A percentile compares a stretch with the other conserved stretches of the same genome.
Conservation (phyloP, 2,888 invertebrate species). For the Agriopis marginaria region DNA sequence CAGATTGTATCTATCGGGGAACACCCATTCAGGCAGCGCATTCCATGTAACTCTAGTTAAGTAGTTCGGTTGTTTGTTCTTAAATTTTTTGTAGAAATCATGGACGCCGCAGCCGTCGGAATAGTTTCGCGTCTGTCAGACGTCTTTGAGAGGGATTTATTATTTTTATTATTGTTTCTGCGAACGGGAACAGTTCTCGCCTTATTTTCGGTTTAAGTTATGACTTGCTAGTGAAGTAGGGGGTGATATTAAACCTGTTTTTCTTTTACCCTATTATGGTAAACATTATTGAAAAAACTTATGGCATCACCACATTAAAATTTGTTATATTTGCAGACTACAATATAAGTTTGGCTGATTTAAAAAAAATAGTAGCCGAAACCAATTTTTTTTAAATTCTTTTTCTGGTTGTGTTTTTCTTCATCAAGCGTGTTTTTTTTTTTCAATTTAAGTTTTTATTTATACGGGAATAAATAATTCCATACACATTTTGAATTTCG, state of each 20-base stretch:
- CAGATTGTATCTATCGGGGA: no score
- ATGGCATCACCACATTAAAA: background rate
- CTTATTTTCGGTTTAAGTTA: conserved; percentile 70
- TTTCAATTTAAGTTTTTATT: no score
- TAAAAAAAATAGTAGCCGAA: no score
- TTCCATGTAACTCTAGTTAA: no score
- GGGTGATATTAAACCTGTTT: conserved; percentile 64
- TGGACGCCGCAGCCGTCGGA: conserved; percentile 65
- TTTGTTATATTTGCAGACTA: no score
- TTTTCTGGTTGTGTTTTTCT: no score
- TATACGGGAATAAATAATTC: no score
- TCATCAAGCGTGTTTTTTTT: no score
- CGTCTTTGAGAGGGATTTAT: conserved; percentile 83
- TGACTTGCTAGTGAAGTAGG: conserved; percentile 64
- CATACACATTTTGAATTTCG: no score
- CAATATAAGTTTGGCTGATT: no score
- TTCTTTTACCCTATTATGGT: conserved; percentile 55
- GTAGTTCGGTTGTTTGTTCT: conserved; percentile 10
- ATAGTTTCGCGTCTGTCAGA: conserved; percentile 84
- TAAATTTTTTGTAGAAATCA: conserved; percentile 3
- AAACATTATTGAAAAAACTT: conserved; percentile 22
- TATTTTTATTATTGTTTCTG: conserved; percentile 84
- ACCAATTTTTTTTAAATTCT: no score
- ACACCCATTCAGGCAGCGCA: no score
- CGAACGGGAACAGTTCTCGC: conserved; percentile 64